Base-by-base conservation (phyloP, 2,113 vertebrate species). In the Silurus asotus region DNA sequence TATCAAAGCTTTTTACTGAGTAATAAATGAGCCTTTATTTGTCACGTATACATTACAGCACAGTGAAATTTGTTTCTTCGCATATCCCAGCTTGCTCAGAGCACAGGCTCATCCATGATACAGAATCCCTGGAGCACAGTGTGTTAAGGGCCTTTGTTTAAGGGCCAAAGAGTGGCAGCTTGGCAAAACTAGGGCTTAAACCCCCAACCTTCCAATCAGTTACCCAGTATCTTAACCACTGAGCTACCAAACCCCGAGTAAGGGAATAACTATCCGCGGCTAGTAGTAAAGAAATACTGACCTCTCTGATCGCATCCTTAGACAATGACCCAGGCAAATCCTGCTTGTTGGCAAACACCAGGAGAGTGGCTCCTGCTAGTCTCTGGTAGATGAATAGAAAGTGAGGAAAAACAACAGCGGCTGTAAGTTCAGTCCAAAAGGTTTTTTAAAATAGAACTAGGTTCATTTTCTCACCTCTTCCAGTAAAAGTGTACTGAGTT, bases 301-400 rank as follows among this genome's bases (percentile, higher is more conserved):
- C 97, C 94, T 97, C 95, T 45, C 90, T 92, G 72, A 98, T 97
- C 19, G 93, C 95, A 0, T 94, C 96, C 86, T 96, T 95, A 0
- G 94, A 95, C 88, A 98, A 84, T 0, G 97, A 93, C 77, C 97
- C 97, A 0, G 97, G 96, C 77, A 98, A 91, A 80, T 98, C 97
- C 89, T 98, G 97, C 89, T 98, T 98, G 92, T 98, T 98, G 81
- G 97, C 96, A 87, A 98, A 98, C 86, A 98, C 96, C 86, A 98
- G 93, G 64, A 98, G 93, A 0, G 97, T 98, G 0, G 97, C 96
- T 80, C 97, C 97, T 0, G 96, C 93, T 92, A 97, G 93, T 87
- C 96, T 95, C 97, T 98, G 82, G 15, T 14, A 77, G 70, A 61
- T 37, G 83, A 23, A 25, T 20, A n/a, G 8, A 49, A 62, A 6